Percentiles rank a stretch among this genome's conserved stretches.
phyloP scores from a whole-genome alignment of 1,140 invertebrate genomes.

The Odontomachus brunneus region DNA sequence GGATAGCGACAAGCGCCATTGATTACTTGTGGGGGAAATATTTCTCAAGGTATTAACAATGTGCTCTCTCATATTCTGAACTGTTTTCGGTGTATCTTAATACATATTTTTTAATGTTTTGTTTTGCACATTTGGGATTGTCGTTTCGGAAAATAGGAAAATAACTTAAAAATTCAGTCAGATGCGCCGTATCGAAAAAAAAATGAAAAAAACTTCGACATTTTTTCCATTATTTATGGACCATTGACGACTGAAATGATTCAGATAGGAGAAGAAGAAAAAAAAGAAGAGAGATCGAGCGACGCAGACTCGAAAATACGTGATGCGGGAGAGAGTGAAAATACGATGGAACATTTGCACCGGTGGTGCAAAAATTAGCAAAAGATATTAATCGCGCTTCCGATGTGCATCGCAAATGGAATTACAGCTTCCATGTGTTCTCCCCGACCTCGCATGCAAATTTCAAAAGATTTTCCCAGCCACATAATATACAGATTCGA shows the following conservation, averaged over 20 bases:
- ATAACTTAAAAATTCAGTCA: slow-evolving; percentile 56
- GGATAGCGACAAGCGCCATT: slow-evolving; percentile 43
- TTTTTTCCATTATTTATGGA: slow-evolving; percentile 70
- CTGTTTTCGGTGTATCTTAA: no score
- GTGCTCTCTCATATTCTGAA: no score
- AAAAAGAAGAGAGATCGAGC: background rate
- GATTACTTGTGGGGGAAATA: no score
- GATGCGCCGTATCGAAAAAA: slow-evolving; percentile 45
- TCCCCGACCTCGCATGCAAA: background rate
- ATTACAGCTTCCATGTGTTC: slow-evolving; percentile 21
- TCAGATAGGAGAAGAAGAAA: slow-evolving; percentile 50
- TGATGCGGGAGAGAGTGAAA: background rate
- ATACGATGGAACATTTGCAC: background rate
- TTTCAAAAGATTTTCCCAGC: no score
- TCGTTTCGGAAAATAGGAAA: slow-evolving; percentile 74
- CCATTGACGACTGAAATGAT: slow-evolving; percentile 50
- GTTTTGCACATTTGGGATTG: no score
- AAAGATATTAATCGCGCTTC: slow-evolving; percentile 46
- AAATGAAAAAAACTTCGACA: slow-evolving; percentile 67
- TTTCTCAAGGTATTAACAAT: no score
- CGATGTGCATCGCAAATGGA: slow-evolving; percentile 44
- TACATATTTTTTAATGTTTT: no score
- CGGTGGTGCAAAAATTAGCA: slow-evolving; percentile 34
- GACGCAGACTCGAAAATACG: background rate
- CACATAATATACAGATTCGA: no score